Evolutionary conservation across 2,888 invertebrate species (phyloP).

Genomic region (Tenthredo livida): DNA sequence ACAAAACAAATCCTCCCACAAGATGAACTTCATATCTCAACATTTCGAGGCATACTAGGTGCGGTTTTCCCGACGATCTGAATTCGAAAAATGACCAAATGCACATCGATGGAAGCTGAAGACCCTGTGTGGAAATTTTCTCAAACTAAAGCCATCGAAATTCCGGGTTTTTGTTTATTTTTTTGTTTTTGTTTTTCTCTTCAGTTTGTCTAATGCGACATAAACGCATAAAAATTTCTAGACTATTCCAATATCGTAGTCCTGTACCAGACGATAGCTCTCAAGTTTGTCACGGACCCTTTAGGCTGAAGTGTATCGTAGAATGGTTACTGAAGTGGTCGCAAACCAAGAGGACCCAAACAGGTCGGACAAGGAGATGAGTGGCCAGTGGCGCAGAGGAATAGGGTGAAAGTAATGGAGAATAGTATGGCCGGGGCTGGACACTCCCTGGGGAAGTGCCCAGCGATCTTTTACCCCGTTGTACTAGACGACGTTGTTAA

Average conservation of each 20-base stretch:
- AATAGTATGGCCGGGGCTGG: constrained; percentile 2
- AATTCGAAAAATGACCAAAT: too few relatives aligned
- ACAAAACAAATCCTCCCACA: too few relatives aligned
- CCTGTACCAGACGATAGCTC: not conserved
- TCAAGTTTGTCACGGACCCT: not conserved
- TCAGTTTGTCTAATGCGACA: not conserved
- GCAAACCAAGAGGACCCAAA: not conserved
- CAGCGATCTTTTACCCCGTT: constrained; percentile 36
- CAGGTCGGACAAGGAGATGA: constrained; percentile 18
- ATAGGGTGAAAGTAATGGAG: constrained; percentile 21
- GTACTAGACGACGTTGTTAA: constrained; percentile 34
- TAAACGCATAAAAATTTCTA: not conserved
- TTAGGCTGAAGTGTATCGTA: constrained; percentile 17
- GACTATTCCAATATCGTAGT: not conserved
- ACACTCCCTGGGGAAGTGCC: constrained; percentile 37
- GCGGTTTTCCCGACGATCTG: too few relatives aligned
- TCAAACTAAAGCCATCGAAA: not conserved
- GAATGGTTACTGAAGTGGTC: constrained; percentile 10
- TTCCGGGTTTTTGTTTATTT: not conserved
- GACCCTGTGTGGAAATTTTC: too few relatives aligned
- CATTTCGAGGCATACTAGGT: too few relatives aligned
- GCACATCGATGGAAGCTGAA: too few relatives aligned
- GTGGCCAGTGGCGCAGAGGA: not conserved
- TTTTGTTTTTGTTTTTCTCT: not conserved
- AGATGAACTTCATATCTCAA: too few relatives aligned